These are phyloP conservation scores for Bubo blakistoni DNA, from an alignment of 2,113 vertebrate genomes.

Conservation along the genomic window DNA sequence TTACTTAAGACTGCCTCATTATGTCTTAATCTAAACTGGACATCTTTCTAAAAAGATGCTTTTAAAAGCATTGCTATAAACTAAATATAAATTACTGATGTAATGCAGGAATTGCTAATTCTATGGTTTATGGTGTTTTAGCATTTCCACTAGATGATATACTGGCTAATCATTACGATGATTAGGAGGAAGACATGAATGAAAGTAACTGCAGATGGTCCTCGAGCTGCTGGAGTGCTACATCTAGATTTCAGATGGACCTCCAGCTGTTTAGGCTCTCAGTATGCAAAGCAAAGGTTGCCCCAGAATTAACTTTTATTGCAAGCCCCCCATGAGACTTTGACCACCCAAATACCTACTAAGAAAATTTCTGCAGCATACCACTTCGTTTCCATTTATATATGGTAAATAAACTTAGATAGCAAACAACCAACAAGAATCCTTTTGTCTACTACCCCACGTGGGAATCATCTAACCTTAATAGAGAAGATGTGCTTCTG, in stretches of 20 bases:
- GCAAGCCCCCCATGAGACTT: neutral
- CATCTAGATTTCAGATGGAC: neutral
- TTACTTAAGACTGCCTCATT: neutral
- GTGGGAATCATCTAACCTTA: neutral
- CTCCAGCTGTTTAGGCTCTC: neutral
- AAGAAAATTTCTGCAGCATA: neutral
- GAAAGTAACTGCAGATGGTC: conserved; percentile 40
- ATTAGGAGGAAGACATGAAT: conserved; percentile 22
- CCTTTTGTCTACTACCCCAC: neutral
- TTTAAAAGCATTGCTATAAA: neutral
- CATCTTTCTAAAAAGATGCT: neutral
- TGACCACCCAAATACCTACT: conserved; percentile 2
- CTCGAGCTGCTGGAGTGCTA: neutral
- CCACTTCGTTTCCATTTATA: neutral
- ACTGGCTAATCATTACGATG: neutral
- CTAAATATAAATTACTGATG: neutral
- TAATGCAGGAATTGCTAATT: neutral
- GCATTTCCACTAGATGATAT: neutral
- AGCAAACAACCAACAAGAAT: neutral
- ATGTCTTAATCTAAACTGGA: neutral
- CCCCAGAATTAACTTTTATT: conserved; percentile 19
- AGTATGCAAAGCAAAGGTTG: neutral
- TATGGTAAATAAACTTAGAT: neutral
- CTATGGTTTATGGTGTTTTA: neutral
- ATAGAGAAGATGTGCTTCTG: neutral